Percentiles rank a stretch among this genome's conserved stretches.
Evolutionary conservation across 2,113 vertebrate genomes (phyloP).

Genomic region (Myotis davidii): DNA sequence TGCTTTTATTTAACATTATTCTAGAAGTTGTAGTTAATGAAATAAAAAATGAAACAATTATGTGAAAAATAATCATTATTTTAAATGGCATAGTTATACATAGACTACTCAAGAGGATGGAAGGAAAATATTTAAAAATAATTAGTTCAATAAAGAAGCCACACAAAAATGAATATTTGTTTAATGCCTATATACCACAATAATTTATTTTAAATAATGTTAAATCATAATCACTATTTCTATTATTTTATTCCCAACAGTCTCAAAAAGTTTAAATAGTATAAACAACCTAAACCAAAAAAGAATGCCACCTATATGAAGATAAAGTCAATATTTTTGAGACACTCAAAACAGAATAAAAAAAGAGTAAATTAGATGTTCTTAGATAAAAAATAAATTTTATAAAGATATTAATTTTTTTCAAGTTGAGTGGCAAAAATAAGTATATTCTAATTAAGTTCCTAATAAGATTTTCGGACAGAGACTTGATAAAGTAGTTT

Average conservation of each 20-base stretch:
- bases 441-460: slow-evolving; percentile 47
- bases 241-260: neutral
- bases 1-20: slow-evolving; percentile 52
- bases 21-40: neutral
- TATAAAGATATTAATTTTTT: slow-evolving; percentile 12
- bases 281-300: neutral
- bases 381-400: neutral
- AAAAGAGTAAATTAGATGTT: neutral
- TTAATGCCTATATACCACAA: neutral
- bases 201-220: slow-evolving; percentile 40
- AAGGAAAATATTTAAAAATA: slow-evolving; percentile 34
- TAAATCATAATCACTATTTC: slow-evolving; percentile 42
- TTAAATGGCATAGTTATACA: neutral
- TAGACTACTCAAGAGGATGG: neutral
- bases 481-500: neutral
- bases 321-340: neutral
- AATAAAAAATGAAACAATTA: slow-evolving; percentile 25
- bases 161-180: slow-evolving; percentile 14
- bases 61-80: slow-evolving; percentile 26
- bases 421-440: neutral
- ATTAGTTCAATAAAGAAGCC: slow-evolving; percentile 30
- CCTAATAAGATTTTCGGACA: neutral
- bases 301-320: neutral
- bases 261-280: neutral
- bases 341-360: slow-evolving; percentile 4